Evolutionary conservation across 2,797 vertebrate species (phyloP), one percentile per base, ranked within the genome.

Genomic region (Heliangelus exortis): DNA sequence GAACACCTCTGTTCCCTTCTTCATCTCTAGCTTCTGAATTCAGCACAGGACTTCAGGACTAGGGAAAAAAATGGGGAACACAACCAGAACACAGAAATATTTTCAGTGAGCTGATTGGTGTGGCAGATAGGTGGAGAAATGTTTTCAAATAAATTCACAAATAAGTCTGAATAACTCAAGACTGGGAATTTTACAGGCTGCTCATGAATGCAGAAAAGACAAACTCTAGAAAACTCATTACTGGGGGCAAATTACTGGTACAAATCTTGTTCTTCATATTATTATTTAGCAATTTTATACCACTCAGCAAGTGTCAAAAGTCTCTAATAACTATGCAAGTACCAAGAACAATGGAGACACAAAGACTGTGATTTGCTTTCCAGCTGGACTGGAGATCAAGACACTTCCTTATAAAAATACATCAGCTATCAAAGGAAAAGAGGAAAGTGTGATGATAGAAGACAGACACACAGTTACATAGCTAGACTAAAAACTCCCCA

Each of bases 121-220:
- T 84, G 65, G 43, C 39, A 91, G 28, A 22, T 75, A 55, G 1
- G 1, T 26, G 10, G 77, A 12, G 16, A 92, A 88, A n/a, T 31
- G 23, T 76, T 93, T 87, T 57, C 71, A 93, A 93, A 90, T 62
- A 87, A 74, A 89, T 80, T 90, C 75, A 87, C 61, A 90, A 89
- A 69, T 71, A 87, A 85, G 41, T 26, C 71, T 90, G 77, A 93
- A 95, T 92, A 96, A 94, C 87, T 89, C 65, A 89, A 41, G 6
- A 65, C 54, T 50, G 36, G 89, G 41, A 85, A 83, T 73, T 85
- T 87, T 71, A 80, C 61, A 85, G 81, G 31, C 34, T 92, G 29
- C 34, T 93, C 43, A 81, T 89, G 62, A 95, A 87, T 87, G 26
- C 39, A 50, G 75, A 55, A 74, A 36, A 41, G 3, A 2, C 5